Evolutionary conservation across 92 coral and sea anemone genomes (phyloP).

Genomic region (Paramuricea clavata): DNA sequence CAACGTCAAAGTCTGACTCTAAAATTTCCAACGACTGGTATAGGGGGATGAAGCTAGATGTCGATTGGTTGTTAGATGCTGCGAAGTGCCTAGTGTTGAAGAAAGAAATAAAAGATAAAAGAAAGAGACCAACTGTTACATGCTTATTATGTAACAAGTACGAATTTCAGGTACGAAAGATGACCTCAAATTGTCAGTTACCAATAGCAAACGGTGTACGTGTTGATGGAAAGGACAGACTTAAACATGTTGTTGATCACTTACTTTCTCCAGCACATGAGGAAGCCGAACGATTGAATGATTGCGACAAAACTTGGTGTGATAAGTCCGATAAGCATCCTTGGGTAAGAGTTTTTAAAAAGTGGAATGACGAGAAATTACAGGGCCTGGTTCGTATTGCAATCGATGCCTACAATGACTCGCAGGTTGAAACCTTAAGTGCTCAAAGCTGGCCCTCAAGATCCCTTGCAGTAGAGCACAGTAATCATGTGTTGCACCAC

Average conservation of each 20-base stretch:
- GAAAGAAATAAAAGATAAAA: not conserved
- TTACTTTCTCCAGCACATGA: not conserved
- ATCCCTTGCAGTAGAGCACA: not conserved
- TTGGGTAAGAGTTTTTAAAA: not conserved
- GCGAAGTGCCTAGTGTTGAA: too few relatives aligned
- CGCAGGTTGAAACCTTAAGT: not conserved
- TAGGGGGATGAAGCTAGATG: too few relatives aligned
- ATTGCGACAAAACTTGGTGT: not conserved
- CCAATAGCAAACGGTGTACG: not conserved
- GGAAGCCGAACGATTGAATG: not conserved
- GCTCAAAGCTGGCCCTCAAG: slow-evolving; percentile 19
- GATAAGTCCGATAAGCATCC: not conserved
- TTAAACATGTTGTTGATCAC: slow-evolving; percentile 3
- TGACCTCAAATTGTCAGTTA: not conserved
- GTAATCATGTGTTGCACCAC: not conserved
- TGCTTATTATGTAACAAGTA: not conserved
- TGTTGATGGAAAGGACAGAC: not conserved
- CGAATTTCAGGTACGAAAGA: not conserved
- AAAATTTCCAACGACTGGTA: too few relatives aligned
- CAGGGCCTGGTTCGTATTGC: not conserved
- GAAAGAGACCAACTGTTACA: not conserved
- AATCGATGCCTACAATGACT: slow-evolving; percentile 6
- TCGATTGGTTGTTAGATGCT: too few relatives aligned
- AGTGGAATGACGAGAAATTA: not conserved
- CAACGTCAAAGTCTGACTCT: too few relatives aligned